Evolutionary conservation across 1,140 invertebrate genomes (phyloP).

Genomic region (Cydia splendana): DNA sequence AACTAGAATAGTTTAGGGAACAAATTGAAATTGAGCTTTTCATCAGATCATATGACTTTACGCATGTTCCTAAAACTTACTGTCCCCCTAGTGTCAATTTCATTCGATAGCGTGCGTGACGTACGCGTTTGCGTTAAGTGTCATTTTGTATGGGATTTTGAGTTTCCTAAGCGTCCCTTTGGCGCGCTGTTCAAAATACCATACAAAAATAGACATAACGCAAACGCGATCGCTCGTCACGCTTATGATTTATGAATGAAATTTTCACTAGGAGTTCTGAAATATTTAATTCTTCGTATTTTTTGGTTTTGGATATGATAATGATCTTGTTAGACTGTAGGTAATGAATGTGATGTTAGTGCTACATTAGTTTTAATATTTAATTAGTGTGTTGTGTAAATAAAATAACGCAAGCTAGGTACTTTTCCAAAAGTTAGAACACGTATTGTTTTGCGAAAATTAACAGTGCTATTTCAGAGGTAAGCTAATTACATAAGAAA

Average conservation of each 20-base stretch:
- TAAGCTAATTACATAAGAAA: background rate
- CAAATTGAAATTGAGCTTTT: slow-evolving; percentile 36
- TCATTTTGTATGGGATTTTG: too few relatives aligned
- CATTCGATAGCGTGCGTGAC: too few relatives aligned
- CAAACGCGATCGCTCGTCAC: too few relatives aligned
- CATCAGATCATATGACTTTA: background rate
- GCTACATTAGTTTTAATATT: slow-evolving; percentile 47
- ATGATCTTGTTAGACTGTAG: slow-evolving; percentile 37
- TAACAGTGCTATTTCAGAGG: background rate
- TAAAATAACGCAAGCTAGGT: slow-evolving; percentile 29
- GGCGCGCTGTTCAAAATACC: too few relatives aligned
- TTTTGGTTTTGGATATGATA: slow-evolving; percentile 27
- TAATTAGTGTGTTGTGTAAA: slow-evolving; percentile 36
- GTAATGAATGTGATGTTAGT: slow-evolving; percentile 53
- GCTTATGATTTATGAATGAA: too few relatives aligned
- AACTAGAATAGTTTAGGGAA: slow-evolving; percentile 41
- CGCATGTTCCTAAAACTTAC: slow-evolving; percentile 25
- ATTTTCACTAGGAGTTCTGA: background rate
- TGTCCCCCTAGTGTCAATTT: background rate
- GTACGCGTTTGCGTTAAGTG: too few relatives aligned
- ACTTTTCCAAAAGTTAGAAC: background rate
- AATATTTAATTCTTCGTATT: slow-evolving; percentile 24
- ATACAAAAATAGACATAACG: too few relatives aligned
- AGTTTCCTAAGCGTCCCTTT: too few relatives aligned
- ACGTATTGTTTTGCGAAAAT: background rate